Conservation (phyloP, 2,113 vertebrate species). For the Eidolon helvum region DNA sequence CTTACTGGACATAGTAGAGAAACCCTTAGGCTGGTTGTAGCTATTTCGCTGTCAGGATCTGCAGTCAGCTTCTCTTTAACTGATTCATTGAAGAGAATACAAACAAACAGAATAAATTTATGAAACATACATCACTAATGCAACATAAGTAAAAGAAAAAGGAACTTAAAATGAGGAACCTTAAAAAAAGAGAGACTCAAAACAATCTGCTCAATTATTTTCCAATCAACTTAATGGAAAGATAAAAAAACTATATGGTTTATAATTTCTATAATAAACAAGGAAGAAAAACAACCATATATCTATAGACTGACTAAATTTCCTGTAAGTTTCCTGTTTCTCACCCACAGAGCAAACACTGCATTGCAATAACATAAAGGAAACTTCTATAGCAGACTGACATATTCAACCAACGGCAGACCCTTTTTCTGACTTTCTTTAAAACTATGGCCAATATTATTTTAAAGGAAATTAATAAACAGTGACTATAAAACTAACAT, state of each 20-base stretch:
- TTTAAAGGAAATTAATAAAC: conserved; percentile 30
- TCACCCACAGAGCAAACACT: background rate
- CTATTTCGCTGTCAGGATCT: conserved; percentile 99
- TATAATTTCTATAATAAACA: conserved; percentile 41
- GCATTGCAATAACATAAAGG: background rate
- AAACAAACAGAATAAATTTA: conserved; percentile 48
- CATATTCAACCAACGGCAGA: background rate
- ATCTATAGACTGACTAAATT: background rate
- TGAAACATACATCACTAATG: background rate
- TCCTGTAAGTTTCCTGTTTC: conserved; percentile 39
- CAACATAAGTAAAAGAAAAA: conserved; percentile 29
- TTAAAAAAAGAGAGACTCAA: background rate
- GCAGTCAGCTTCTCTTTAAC: conserved; percentile 99
- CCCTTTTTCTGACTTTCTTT: background rate
- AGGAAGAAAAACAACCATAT: background rate
- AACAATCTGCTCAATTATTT: background rate
- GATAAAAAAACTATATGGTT: conserved; percentile 6
- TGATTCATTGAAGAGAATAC: conserved; percentile 79
- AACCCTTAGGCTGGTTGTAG: conserved; percentile 97
- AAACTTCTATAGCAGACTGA: background rate
- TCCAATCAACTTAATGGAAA: background rate
- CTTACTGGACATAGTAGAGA: conserved; percentile 99
- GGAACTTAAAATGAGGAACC: background rate
- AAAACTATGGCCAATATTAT: conserved; percentile 31
- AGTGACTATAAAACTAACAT: background rate